These are phyloP conservation scores for Drosophila nr. fundita DNA, from an alignment of 2,888 invertebrate genomes.

Conservation along the genomic window DNA sequence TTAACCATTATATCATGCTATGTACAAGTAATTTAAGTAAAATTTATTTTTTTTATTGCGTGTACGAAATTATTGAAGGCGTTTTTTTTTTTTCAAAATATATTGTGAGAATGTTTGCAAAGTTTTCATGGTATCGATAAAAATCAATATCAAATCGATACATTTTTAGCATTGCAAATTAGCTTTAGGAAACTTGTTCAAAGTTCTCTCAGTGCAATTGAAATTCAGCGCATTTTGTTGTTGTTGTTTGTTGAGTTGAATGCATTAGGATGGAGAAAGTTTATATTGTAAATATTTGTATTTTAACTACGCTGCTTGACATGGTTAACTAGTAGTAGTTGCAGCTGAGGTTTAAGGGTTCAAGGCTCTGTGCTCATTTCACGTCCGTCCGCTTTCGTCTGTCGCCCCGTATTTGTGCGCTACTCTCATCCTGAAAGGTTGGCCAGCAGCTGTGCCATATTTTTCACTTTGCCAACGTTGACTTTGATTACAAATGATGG, in stretches of 20 bases:
- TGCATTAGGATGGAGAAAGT: conserved; percentile 39
- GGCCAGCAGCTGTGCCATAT: conserved; percentile 49
- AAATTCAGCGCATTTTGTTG: not conserved
- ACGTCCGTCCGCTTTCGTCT: conserved; percentile 15
- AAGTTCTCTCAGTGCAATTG: not conserved
- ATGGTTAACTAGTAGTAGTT: conserved; percentile 47
- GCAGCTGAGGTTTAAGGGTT: conserved; percentile 55
- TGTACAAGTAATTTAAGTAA: not conserved
- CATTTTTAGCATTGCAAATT: not conserved
- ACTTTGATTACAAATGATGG: conserved; percentile 76
- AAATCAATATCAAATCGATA: not conserved
- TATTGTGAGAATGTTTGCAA: not conserved
- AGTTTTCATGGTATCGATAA: not conserved
- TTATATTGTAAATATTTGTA: conserved; percentile 39
- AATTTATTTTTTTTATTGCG: not conserved
- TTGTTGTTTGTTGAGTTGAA: conserved; percentile 5
- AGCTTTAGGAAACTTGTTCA: not conserved
- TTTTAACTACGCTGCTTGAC: conserved; percentile 54
- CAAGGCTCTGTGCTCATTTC: conserved; percentile 62
- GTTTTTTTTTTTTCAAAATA: not conserved
- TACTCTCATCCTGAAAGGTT: conserved; percentile 45
- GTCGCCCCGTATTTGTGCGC: conserved; percentile 27
- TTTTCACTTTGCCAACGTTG: conserved; percentile 53
- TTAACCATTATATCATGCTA: not conserved
- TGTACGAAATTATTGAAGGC: not conserved